Percentiles rank a stretch among this genome's conserved stretches.
Evolutionary conservation across 2,113 vertebrate genomes (phyloP).

Genomic region (Ibidorhyncha struthersii): DNA sequence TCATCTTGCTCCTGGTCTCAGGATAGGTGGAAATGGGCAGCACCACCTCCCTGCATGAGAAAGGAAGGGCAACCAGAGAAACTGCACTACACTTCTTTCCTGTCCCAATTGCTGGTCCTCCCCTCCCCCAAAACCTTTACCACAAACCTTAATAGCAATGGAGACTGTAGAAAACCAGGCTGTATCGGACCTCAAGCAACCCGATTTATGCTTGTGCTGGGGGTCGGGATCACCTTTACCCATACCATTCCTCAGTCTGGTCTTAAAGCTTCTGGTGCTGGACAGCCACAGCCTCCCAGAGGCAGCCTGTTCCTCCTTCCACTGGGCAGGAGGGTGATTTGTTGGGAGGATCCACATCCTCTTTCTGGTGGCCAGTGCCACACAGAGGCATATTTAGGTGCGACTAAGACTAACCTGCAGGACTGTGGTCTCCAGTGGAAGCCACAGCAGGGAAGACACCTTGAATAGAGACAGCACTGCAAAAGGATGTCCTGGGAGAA

Average conservation of each 20-base stretch:
- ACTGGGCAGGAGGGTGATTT: not conserved
- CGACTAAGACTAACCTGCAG: not conserved
- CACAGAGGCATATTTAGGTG: not conserved
- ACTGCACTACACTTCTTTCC: not conserved
- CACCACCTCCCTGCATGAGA: not conserved
- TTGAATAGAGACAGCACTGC: not conserved
- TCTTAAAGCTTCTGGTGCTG: not conserved
- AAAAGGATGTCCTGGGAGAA: not conserved
- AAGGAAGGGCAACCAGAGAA: not conserved
- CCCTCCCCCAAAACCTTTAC: not conserved
- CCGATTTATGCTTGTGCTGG: not conserved
- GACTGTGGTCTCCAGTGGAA: not conserved
- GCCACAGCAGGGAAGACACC: not conserved
- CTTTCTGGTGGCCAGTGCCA: not conserved
- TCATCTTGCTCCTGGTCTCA: not conserved
- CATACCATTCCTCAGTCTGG: not conserved
- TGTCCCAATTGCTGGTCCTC: not conserved
- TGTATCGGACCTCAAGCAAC: not conserved
- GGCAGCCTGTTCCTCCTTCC: not conserved
- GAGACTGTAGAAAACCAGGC: not conserved
- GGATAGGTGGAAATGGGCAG: not conserved
- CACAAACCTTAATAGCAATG: not conserved
- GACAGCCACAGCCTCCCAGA: accelerated
- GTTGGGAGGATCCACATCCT: not conserved
- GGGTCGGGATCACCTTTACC: not conserved